Conservation (phyloP, 30 jellyfish, hydroid and myxozoan genomes). For the Chironex yamaguchii region DNA sequence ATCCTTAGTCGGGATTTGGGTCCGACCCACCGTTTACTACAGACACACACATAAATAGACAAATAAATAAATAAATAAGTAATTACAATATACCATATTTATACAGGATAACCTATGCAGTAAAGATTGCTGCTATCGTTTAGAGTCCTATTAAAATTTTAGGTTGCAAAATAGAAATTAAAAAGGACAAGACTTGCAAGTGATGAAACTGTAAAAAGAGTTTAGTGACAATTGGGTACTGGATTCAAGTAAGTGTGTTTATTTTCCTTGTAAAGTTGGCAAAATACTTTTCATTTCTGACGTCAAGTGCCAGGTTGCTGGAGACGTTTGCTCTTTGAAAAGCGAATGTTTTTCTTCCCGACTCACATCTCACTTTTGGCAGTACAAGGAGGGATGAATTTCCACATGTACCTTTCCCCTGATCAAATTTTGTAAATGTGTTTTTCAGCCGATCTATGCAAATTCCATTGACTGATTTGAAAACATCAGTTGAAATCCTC, state of each 20-base stretch:
- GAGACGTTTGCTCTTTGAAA: not conserved
- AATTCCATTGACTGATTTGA: conserved; percentile 48
- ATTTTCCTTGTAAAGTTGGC: not conserved
- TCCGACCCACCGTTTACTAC: too few species aligned
- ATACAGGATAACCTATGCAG: not conserved
- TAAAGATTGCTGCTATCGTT: not conserved
- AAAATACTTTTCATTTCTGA: not conserved
- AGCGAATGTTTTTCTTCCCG: not conserved
- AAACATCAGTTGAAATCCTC: conserved; percentile 3
- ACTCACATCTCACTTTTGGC: conserved; percentile 64
- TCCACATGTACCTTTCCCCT: conserved; percentile 51
- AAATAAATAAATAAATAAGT: too few species aligned
- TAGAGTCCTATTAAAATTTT: not conserved
- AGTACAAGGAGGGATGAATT: conserved; percentile 61
- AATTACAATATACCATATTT: not conserved
- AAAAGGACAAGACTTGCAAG: not conserved
- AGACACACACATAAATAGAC: too few species aligned
- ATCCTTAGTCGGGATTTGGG: too few species aligned
- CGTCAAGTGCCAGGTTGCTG: too few species aligned
- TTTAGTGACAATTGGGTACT: too few species aligned
- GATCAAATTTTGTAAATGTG: conserved; percentile 52
- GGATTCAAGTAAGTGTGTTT: not conserved
- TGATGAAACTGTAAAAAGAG: too few species aligned
- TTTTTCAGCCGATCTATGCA: conserved; percentile 32
- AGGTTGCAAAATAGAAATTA: not conserved